Evolutionary conservation across 2,888 invertebrate genomes (phyloP), one percentile per base, ranked within the genome.

Genomic region (Ditylenchus weischeri): DNA sequence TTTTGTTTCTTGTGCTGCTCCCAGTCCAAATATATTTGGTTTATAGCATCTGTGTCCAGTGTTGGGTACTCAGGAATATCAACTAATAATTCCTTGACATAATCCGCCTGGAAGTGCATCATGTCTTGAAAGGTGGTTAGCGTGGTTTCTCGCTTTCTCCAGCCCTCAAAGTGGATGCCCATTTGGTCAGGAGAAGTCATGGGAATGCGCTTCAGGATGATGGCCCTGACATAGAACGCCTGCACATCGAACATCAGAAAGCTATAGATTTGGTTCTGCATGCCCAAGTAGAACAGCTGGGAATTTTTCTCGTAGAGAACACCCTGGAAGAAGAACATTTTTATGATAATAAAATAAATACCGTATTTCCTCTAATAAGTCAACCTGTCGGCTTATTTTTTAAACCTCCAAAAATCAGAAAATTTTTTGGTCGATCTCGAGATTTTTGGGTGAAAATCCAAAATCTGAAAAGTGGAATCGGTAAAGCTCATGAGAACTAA

Each of bases 211-310:
- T 29, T 10, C 10, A 54, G 8, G n/a, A 54, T 21, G 1, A 54
- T 54, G 54, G 4, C 54, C 13, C 54, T 11, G 1, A 54, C 29
- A n/a, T 54, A 54, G 54, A 23, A 54, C 2, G 54, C 54, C n/a
- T 54, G 54, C 13, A 54, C 43, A 43, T 43, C 21, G 8, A 54
- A 54, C 23, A 54, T 23, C 7, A 29, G 7, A 18, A 54, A 54
- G n/a, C 23, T 23, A 7, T 54, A 29, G 11, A 54, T 8, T 10
- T 54, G 54, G 29, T 54, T 29, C 54, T 54, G 54, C 54, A 54
- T 54, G 21, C 23, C 54, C 54, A 54, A 13, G 54, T 54, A 54
- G 29, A 54, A 54, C 54, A 54, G 54, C 13, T 54, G 54, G 5
- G 21, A 1, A 8, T 54, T 54, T 13, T 21, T 29, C 13, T 23